Percentiles rank a stretch among this genome's conserved stretches.
phyloP scores from a whole-genome alignment of 2,888 invertebrate species.

The Podabrus alpinus region DNA sequence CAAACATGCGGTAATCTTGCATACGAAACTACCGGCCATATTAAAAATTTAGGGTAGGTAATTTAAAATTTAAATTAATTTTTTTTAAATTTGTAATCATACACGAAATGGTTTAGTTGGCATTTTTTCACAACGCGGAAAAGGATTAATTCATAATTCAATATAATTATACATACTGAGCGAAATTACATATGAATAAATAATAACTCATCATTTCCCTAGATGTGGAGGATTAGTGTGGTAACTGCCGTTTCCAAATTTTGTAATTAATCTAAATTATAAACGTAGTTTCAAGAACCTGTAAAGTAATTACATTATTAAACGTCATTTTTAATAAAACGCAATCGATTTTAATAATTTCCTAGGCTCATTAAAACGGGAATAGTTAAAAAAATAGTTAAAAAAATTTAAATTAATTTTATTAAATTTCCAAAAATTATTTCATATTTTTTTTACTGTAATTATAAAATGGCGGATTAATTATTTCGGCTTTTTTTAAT shows the following conservation, averaged over 20 bases:
- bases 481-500: neutral
- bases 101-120: neutral
- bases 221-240: slow-evolving; percentile 36
- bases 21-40: neutral
- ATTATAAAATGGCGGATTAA: neutral
- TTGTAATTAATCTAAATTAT: slow-evolving; percentile 35
- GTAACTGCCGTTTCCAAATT: slow-evolving; percentile 21
- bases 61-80: neutral
- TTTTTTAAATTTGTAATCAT: neutral
- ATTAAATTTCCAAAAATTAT: neutral
- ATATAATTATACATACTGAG: slow-evolving; percentile 48
- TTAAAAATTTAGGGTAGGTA: neutral
- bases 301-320: slow-evolving; percentile 29
- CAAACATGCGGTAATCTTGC: neutral
- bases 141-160: slow-evolving; percentile 50
- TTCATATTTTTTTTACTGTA: neutral
- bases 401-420: neutral
- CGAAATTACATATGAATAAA: slow-evolving; percentile 52
- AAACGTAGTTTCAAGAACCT: slow-evolving; percentile 20
- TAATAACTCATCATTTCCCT: slow-evolving; percentile 46
- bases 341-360: neutral
- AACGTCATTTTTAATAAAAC: slow-evolving; percentile 14
- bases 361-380: neutral
- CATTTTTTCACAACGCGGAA: slow-evolving; percentile 33
- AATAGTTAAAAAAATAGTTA: neutral